A percentile compares a stretch with the other conserved stretches of the same genome.
phyloP scores from a whole-genome alignment of 2,113 vertebrate genomes.

The Microtus ochrogaster region DNA sequence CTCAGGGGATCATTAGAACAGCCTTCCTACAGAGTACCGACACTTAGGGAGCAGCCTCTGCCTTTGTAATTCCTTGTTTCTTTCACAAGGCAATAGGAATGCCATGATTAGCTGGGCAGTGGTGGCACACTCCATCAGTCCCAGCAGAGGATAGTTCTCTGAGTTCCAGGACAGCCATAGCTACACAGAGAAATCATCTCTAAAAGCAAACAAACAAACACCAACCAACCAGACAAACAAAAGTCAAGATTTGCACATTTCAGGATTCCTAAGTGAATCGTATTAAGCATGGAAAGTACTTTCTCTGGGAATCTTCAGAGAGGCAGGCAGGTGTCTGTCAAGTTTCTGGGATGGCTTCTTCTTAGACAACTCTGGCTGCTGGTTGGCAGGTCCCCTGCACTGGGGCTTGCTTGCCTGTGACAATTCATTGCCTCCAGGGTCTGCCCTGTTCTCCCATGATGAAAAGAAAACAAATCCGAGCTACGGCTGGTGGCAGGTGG shows the following conservation, averaged over 20 bases:
- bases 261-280: not conserved
- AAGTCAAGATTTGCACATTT: not conserved
- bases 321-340: rapidly evolving
- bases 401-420: not conserved
- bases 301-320: conserved; percentile 18
- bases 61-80: not conserved
- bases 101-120: not conserved
- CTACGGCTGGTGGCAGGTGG: not conserved
- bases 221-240: not conserved
- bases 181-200: not conserved
- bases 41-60: not conserved
- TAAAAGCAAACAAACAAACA: not conserved
- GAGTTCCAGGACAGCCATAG: not conserved
- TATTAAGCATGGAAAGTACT: not conserved
- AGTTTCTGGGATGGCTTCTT: rapidly evolving
- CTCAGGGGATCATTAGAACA: not conserved
- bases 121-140: not conserved
- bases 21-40: not conserved
- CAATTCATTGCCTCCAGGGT: not conserved
- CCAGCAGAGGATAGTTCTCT: not conserved
- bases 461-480: not conserved
- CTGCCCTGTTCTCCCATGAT: not conserved
- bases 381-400: not conserved
- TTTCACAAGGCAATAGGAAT: conserved; percentile 19
- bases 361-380: not conserved